These are phyloP conservation scores for Blastobasis adustella DNA, from an alignment of 2,888 invertebrate genomes.

Conservation along the genomic window DNA sequence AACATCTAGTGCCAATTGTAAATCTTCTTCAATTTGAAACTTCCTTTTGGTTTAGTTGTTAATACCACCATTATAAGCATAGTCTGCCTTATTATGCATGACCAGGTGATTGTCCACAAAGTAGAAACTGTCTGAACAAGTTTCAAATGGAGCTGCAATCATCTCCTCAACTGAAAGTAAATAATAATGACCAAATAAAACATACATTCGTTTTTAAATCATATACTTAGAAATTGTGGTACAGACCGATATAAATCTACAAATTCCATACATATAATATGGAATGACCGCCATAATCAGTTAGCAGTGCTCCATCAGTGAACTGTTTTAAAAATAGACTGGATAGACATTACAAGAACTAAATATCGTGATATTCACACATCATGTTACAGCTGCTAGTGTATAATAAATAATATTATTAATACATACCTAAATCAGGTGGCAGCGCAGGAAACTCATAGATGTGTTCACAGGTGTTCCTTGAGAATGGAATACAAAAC, in stretches of 20 bases:
- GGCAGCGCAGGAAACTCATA: constrained; percentile 97
- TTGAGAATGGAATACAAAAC: constrained; percentile 97
- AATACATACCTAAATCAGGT: constrained; percentile 85
- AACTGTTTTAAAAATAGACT: too few relatives aligned
- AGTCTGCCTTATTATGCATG: constrained; percentile 99
- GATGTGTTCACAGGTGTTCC: constrained; percentile 99
- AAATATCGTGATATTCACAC: too few relatives aligned
- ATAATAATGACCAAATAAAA: not conserved
- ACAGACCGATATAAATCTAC: too few relatives aligned
- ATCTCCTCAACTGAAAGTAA: constrained; percentile 89
- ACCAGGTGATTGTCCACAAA: constrained; percentile 97
- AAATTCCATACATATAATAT: too few relatives aligned
- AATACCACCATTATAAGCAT: constrained; percentile 93
- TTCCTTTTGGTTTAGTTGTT: constrained; percentile 27
- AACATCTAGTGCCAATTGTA: constrained; percentile 26
- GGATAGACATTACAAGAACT: too few relatives aligned
- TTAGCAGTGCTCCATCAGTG: too few relatives aligned
- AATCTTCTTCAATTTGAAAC: not conserved
- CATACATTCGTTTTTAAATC: too few relatives aligned
- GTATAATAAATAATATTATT: too few relatives aligned
- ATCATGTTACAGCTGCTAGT: too few relatives aligned
- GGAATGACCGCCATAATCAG: too few relatives aligned
- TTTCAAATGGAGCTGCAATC: constrained; percentile 97
- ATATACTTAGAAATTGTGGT: too few relatives aligned
- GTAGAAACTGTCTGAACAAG: constrained; percentile 98